Conservation (phyloP, 2,113 vertebrate species). For the mouse (Mus musculus) region GRCm39 chr3:153947001-153947500, state of each 20-base stretch:
- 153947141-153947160: neutral
- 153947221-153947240: neutral
- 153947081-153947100: neutral
- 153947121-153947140: neutral
- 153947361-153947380: neutral
- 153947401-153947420: neutral
- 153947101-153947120: neutral
- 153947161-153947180: no score
- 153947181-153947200: constrained; percentile 14
- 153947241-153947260: neutral
- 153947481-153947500: neutral
- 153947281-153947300: constrained; percentile 19
- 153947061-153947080: neutral
- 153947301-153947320: neutral
- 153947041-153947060: neutral
- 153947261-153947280: constrained; percentile 8
- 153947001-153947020: neutral
- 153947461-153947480: neutral
- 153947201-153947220: neutral
- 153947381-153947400: neutral
- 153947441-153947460: neutral
- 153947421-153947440: neutral
- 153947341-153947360: neutral
- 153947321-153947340: neutral
- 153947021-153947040: neutral